A percentile compares a stretch with the other conserved stretches of the same genome.
Evolutionary conservation across 2,888 invertebrate genomes (phyloP).

Genomic region (Hoplodrina ambigua): DNA sequence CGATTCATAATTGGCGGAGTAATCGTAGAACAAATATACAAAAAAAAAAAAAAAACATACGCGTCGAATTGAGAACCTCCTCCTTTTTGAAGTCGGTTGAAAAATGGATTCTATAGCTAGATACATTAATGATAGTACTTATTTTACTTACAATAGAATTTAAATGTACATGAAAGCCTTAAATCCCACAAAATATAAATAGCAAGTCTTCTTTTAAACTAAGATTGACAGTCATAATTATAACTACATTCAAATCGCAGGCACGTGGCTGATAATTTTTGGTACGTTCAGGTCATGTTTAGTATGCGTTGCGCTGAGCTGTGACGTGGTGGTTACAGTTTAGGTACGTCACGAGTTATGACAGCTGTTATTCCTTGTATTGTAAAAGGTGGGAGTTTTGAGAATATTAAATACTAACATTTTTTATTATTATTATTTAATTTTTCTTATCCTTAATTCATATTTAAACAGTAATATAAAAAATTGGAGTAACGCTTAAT

Average conservation of each 20-base stretch:
- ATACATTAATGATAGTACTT: no score
- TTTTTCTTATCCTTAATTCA: not conserved
- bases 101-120: no score
- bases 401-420: not conserved
- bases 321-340: not conserved
- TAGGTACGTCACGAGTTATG: constrained; percentile 24
- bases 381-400: constrained; percentile 7
- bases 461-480: no score
- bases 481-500: no score
- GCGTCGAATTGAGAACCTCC: no score
- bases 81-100: no score
- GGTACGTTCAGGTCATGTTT: constrained; percentile 21
- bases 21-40: no score
- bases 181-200: not conserved
- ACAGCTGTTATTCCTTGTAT: constrained; percentile 19
- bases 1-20: no score
- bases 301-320: constrained; percentile 24
- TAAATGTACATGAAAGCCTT: no score
- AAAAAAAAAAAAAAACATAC: no score
- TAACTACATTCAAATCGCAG: constrained; percentile 6
- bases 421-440: not conserved
- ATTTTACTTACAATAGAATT: no score
- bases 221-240: constrained; percentile 31
- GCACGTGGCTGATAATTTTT: constrained; percentile 22
- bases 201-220: constrained; percentile 24